Percentiles rank a stretch among this genome's conserved stretches.
These are phyloP conservation scores for Agriopis leucophaearia DNA, from an alignment of 2,888 invertebrate species.

Conservation along the genomic window DNA sequence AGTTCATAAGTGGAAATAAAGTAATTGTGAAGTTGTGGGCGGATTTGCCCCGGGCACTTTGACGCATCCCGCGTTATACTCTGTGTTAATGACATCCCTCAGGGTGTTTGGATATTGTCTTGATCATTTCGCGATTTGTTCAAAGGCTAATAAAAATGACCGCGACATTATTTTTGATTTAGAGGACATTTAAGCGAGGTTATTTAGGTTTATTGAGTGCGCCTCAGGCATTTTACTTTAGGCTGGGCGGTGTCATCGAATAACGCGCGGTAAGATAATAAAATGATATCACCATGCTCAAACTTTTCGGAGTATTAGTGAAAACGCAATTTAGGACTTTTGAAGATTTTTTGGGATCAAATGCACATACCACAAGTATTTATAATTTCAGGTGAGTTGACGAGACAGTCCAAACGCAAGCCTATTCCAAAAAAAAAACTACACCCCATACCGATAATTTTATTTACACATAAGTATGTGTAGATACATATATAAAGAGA, in stretches of 20 bases:
- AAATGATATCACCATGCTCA: neutral
- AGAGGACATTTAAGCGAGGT: conserved; percentile 41
- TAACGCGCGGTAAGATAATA: neutral
- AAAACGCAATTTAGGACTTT: too few relatives aligned
- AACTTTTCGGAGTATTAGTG: too few relatives aligned
- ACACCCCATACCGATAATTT: too few relatives aligned
- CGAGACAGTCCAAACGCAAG: too few relatives aligned
- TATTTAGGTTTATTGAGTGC: conserved; percentile 41
- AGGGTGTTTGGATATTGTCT: conserved; percentile 48
- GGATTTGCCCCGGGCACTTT: conserved; percentile 49
- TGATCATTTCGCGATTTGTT: conserved; percentile 47
- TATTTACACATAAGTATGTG: too few relatives aligned
- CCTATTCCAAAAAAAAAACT: too few relatives aligned
- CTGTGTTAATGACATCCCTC: conserved; percentile 30
- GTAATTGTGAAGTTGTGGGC: conserved; percentile 55
- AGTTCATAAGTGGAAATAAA: conserved; percentile 53
- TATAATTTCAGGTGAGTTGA: too few relatives aligned
- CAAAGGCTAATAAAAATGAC: conserved; percentile 44
- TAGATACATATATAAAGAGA: too few relatives aligned
- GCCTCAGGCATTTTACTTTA: conserved; percentile 29
- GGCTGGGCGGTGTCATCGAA: conserved; percentile 16
- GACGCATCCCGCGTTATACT: conserved; percentile 43
- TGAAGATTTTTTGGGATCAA: too few relatives aligned
- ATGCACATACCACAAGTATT: too few relatives aligned
- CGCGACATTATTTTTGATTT: conserved; percentile 46